These are phyloP conservation scores for Catocala fraxini DNA, from an alignment of 2,888 invertebrate genomes.

Conservation along the genomic window DNA sequence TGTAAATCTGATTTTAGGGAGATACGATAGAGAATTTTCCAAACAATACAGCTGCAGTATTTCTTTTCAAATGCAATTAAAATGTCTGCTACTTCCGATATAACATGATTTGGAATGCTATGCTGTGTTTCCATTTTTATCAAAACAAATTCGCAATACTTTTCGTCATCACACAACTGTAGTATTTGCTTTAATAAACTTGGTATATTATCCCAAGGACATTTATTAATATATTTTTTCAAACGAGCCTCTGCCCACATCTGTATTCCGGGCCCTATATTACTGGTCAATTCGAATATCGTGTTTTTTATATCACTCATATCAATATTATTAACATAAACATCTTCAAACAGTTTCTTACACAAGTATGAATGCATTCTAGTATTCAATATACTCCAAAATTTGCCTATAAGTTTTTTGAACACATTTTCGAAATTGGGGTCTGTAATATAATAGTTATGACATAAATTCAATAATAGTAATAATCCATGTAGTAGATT, in stretches of 20 bases:
- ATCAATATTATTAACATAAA: constrained; percentile 35
- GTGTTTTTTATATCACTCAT: constrained; percentile 52
- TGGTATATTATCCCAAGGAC: constrained; percentile 61
- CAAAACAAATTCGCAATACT: constrained; percentile 61
- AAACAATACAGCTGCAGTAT: constrained; percentile 59
- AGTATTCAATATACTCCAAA: constrained; percentile 41
- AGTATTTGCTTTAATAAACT: constrained; percentile 58
- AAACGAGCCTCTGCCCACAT: constrained; percentile 68
- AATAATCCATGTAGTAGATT: constrained; percentile 76
- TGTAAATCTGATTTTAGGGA: constrained; percentile 54
- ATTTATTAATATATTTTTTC: constrained; percentile 55
- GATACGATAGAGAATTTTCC: constrained; percentile 72
- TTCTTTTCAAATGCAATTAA: constrained; percentile 60
- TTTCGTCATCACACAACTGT: constrained; percentile 62
- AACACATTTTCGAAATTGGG: constrained; percentile 39
- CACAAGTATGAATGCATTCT: constrained; percentile 67
- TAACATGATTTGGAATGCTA: constrained; percentile 43
- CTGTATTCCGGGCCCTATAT: constrained; percentile 63
- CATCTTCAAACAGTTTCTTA: constrained; percentile 63
- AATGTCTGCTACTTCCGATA: constrained; percentile 54
- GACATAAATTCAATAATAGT: constrained; percentile 62
- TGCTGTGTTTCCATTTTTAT: constrained; percentile 56
- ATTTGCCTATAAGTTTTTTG: constrained; percentile 51
- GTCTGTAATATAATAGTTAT: constrained; percentile 53
- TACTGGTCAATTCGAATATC: constrained; percentile 53